Conservation (phyloP, 2,113 vertebrate species). For the Dromaius novaehollandiae region DNA sequence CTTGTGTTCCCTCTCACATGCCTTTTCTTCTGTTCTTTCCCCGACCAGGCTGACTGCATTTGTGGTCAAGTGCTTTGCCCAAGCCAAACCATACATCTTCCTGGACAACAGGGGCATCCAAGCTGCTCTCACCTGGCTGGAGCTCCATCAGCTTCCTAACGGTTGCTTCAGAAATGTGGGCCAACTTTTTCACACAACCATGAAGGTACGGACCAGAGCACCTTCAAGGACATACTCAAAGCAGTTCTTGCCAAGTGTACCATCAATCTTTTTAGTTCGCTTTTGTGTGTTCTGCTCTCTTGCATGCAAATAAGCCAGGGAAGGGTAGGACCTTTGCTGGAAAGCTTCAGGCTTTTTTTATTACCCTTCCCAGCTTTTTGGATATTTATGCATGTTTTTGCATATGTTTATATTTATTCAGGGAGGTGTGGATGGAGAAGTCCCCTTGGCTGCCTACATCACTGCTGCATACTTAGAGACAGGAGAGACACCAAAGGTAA, state of each 20-base stretch:
- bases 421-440: conserved; percentile 86
- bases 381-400: neutral
- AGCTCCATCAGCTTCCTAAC: conserved; percentile 58
- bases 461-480: conserved; percentile 84
- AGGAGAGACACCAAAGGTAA: conserved; percentile 71
- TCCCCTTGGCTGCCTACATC: conserved; percentile 82
- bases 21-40: neutral
- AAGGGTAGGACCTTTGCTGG: neutral
- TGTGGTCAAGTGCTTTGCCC: conserved; percentile 87
- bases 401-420: conserved; percentile 33
- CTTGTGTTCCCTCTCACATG: neutral
- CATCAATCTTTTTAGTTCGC: neutral
- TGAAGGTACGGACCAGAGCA: conserved; percentile 80
- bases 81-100: conserved; percentile 79
- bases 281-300: neutral
- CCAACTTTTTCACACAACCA: conserved; percentile 78
- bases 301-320: neutral
- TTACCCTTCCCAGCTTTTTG: neutral
- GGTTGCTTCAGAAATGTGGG: conserved; percentile 85
- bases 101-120: conserved; percentile 73
- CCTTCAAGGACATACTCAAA: neutral
- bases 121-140: conserved; percentile 79
- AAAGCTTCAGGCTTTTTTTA: neutral
- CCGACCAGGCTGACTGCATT: conserved; percentile 85
- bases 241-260: neutral